A percentile compares a stretch with the other conserved stretches of the same genome.
phyloP scores from a whole-genome alignment of 2,888 invertebrate species.

The Agrochola lychnidis region DNA sequence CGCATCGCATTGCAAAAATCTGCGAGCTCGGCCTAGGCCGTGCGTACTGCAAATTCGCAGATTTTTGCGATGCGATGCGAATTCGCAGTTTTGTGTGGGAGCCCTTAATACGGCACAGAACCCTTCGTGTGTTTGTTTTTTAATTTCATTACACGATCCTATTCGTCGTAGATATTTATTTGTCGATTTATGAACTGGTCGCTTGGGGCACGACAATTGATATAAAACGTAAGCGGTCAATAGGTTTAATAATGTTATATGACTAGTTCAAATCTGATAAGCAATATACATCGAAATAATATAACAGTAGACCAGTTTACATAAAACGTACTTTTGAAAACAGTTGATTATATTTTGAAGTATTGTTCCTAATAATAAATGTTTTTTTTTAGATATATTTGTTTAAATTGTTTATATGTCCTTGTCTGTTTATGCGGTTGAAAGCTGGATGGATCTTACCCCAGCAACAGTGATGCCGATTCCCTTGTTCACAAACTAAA shows the following conservation, averaged over 20 bases:
- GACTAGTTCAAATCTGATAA: background rate
- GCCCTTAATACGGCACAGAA: too few relatives aligned
- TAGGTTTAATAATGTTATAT: background rate
- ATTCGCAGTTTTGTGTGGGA: too few relatives aligned
- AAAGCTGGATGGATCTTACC: background rate
- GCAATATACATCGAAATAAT: constrained; percentile 17
- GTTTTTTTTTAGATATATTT: constrained; percentile 10
- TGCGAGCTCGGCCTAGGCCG: too few relatives aligned
- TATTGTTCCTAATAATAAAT: constrained; percentile 31
- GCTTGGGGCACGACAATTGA: background rate
- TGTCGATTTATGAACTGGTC: too few relatives aligned
- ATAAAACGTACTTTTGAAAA: background rate
- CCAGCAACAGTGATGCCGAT: background rate
- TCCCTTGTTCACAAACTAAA: too few relatives aligned
- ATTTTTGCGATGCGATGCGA: too few relatives aligned
- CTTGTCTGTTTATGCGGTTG: background rate
- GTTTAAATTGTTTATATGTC: background rate
- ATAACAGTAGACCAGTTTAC: background rate
- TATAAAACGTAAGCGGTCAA: background rate
- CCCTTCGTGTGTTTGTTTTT: too few relatives aligned
- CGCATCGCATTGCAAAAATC: too few relatives aligned
- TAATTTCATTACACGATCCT: too few relatives aligned
- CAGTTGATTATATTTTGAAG: constrained; percentile 8
- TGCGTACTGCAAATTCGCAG: too few relatives aligned
- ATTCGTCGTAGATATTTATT: too few relatives aligned